These are phyloP conservation scores for Diadromus collaris DNA, from an alignment of 2,888 invertebrate species.

Conservation along the genomic window DNA sequence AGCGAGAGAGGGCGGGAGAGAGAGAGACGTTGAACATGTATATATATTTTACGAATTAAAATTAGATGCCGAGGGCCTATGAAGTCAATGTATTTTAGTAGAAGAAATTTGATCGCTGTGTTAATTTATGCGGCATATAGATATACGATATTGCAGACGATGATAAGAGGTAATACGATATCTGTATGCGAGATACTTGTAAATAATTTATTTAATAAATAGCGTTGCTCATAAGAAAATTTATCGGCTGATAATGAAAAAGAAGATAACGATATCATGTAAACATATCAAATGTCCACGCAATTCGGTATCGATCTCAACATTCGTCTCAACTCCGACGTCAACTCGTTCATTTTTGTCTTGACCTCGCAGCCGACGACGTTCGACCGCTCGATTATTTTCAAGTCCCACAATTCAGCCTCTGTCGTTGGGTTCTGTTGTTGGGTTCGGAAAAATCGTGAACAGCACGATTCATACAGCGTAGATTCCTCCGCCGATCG, in stretches of 20 bases:
- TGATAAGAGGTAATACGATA: constrained; percentile 64
- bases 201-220: constrained; percentile 79
- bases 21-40: constrained; percentile 61
- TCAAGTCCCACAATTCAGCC: constrained; percentile 54
- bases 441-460: constrained; percentile 62
- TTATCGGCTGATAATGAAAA: not conserved
- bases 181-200: constrained; percentile 73
- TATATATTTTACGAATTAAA: constrained; percentile 68
- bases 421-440: constrained; percentile 51
- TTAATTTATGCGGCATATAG: constrained; percentile 67
- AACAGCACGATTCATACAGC: constrained; percentile 50
- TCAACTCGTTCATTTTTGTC: constrained; percentile 59
- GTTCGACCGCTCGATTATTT: constrained; percentile 48
- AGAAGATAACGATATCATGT: not conserved
- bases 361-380: constrained; percentile 47
- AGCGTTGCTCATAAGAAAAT: constrained; percentile 60
- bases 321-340: constrained; percentile 63
- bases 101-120: constrained; percentile 70
- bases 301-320: constrained; percentile 66
- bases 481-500: not conserved
- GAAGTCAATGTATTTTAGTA: constrained; percentile 78
- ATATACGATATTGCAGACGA: constrained; percentile 72
- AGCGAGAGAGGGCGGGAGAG: not conserved
- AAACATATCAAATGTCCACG: constrained; percentile 63
- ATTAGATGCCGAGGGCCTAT: constrained; percentile 75